Conservation (phyloP, 2,888 invertebrate species). For the Drosophila kanekoi region DNA sequence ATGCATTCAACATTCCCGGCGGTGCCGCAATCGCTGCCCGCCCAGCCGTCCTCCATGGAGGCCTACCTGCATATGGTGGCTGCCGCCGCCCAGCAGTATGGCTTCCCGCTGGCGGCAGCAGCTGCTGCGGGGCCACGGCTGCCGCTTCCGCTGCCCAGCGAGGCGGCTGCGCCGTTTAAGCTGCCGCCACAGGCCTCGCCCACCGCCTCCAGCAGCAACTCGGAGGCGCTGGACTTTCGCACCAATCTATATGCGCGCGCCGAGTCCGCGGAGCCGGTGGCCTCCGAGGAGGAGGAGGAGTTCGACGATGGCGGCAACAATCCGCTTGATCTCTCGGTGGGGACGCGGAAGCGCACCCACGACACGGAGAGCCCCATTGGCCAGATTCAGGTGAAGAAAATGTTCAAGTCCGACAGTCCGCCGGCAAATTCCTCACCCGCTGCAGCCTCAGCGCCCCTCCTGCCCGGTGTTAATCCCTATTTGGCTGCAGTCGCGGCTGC, state of each 20-base stretch:
- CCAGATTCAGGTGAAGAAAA: conserved; percentile 83
- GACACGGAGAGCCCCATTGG: conserved; percentile 84
- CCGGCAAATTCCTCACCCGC: conserved; percentile 88
- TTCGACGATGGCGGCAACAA: conserved; percentile 88
- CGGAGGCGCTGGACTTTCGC: conserved; percentile 92
- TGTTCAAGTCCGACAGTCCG: conserved; percentile 81
- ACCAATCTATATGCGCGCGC: conserved; percentile 88
- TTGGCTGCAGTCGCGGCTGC: conserved; percentile 93
- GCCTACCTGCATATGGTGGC: conserved; percentile 91
- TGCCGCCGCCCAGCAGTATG: conserved; percentile 90
- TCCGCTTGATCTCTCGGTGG: conserved; percentile 93
- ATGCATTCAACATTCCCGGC: conserved; percentile 82
- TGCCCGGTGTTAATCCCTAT: conserved; percentile 92
- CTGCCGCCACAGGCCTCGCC: conserved; percentile 85
- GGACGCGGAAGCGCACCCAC: conserved; percentile 89
- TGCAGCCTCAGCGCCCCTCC: conserved; percentile 89
- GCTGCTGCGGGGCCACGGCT: conserved; percentile 75
- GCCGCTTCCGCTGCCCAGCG: conserved; percentile 87
- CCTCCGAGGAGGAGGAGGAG: conserved; percentile 86
- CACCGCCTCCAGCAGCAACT: conserved; percentile 86
- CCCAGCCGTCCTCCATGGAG: conserved; percentile 92
- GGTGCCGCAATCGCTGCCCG: conserved; percentile 86
- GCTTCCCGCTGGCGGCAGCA: conserved; percentile 88
- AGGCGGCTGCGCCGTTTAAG: conserved; percentile 87
- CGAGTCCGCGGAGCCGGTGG: conserved; percentile 86